Percentiles rank a stretch among this genome's conserved stretches.
Conservation (phyloP, 2,888 invertebrate species). For the Gastrophysa polygoni region DNA sequence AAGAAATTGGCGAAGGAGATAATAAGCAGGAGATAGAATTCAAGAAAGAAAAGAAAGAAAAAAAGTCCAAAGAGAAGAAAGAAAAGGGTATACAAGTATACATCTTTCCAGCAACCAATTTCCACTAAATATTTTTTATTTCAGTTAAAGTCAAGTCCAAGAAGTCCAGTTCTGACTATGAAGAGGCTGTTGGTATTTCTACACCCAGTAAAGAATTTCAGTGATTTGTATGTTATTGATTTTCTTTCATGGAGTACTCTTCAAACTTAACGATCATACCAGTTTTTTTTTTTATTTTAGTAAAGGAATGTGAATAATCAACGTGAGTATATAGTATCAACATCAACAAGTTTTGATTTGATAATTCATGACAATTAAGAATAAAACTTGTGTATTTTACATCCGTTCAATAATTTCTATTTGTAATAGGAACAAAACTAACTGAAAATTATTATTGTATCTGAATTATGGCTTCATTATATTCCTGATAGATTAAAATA, state of each 20-base stretch:
- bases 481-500: conserved; percentile 29
- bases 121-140: conserved; percentile 34
- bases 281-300: conserved; percentile 3
- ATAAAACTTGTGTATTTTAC: conserved; percentile 4
- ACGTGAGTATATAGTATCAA: no score
- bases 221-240: conserved; percentile 25
- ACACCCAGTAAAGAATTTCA: conserved; percentile 87
- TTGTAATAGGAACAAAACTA: conserved; percentile 30
- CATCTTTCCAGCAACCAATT: no score
- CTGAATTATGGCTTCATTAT: conserved; percentile 25
- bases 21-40: conserved; percentile 47
- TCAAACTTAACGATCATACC: background rate
- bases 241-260: conserved; percentile 3
- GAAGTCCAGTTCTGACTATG: conserved; percentile 78
- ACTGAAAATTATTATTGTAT: conserved; percentile 21
- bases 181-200: conserved; percentile 89
- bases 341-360: no score
- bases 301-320: background rate
- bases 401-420: conserved; percentile 19
- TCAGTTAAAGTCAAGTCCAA: conserved; percentile 57
- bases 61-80: conserved; percentile 44
- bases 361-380: background rate
- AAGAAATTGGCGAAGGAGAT: conserved; percentile 56
- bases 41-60: conserved; percentile 49
- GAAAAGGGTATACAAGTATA: conserved; percentile 40